Evolutionary conservation across 2,797 vertebrate genomes (phyloP).

Genomic region (Lepus townsendii): DNA sequence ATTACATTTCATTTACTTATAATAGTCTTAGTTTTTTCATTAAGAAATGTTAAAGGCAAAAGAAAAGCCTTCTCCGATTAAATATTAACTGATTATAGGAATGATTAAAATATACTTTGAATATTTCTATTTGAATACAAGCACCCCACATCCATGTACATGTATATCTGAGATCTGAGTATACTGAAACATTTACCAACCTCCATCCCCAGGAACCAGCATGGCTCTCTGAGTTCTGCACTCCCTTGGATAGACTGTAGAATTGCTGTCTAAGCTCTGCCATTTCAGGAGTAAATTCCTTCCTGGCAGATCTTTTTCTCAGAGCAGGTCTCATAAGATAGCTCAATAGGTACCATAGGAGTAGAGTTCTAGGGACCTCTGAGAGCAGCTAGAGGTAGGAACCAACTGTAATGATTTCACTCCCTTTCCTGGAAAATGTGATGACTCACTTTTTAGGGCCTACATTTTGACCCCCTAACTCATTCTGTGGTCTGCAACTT

Average conservation of each 20-base stretch:
- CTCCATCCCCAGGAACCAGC: not conserved
- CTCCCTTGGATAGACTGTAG: not conserved
- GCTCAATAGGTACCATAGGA: not conserved
- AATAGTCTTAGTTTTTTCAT: slow-evolving; percentile 24
- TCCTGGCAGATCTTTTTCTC: not conserved
- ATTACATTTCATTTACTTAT: not conserved
- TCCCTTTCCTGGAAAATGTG: not conserved
- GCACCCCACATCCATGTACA: not conserved
- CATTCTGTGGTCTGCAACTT: not conserved
- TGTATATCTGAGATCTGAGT: not conserved
- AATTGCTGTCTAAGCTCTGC: not conserved
- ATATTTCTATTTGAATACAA: slow-evolving; percentile 3
- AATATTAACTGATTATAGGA: not conserved
- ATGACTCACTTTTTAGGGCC: not conserved
- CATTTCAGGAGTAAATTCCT: not conserved
- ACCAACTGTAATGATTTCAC: not conserved
- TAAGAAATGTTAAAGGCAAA: not conserved
- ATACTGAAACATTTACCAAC: not conserved
- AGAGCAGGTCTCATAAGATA: not conserved
- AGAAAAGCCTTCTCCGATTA: not conserved
- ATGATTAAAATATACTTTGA: not conserved
- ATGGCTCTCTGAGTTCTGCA: not conserved
- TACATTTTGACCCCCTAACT: not conserved
- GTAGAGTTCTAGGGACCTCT: not conserved
- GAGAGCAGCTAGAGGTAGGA: not conserved